Conservation (phyloP, 2,113 vertebrate genomes). For the Chitala chitala region DNA sequence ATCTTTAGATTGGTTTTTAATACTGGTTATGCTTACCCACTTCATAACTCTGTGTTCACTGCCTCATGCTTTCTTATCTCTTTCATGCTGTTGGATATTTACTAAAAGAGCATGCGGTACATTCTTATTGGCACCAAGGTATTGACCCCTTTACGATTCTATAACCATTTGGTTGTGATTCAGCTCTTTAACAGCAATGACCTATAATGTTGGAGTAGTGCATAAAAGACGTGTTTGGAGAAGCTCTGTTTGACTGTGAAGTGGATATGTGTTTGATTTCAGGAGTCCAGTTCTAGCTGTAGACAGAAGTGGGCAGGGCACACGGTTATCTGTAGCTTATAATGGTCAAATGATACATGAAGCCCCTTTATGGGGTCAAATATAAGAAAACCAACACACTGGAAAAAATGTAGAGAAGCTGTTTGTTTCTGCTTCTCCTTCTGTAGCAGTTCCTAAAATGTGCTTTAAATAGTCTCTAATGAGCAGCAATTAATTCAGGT, state of each 20-base stretch:
- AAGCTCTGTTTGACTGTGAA: neutral
- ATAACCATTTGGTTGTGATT: neutral
- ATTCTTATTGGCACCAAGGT: neutral
- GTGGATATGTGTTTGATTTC: neutral
- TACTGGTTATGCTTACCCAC: neutral
- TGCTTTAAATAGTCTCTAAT: neutral
- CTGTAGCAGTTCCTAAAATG: neutral
- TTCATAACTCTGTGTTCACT: neutral
- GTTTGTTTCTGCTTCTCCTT: neutral
- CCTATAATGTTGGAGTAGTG: neutral
- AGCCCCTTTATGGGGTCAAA: no score
- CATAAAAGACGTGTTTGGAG: neutral
- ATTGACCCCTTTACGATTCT: neutral
- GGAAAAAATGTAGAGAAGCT: neutral
- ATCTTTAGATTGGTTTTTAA: neutral
- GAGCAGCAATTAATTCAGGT: neutral
- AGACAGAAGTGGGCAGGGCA: neutral
- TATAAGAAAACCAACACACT: neutral
- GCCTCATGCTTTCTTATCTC: neutral
- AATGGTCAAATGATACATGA: no score
- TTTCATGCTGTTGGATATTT: constrained; percentile 2
- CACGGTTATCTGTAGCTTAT: neutral
- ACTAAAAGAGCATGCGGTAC: neutral
- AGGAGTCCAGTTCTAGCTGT: constrained; percentile 8
- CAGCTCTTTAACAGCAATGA: neutral